Evolutionary conservation across 2,113 vertebrate genomes (phyloP), one percentile per base, ranked within the genome.

Genomic region (Machaerirhynchus nigripectus): DNA sequence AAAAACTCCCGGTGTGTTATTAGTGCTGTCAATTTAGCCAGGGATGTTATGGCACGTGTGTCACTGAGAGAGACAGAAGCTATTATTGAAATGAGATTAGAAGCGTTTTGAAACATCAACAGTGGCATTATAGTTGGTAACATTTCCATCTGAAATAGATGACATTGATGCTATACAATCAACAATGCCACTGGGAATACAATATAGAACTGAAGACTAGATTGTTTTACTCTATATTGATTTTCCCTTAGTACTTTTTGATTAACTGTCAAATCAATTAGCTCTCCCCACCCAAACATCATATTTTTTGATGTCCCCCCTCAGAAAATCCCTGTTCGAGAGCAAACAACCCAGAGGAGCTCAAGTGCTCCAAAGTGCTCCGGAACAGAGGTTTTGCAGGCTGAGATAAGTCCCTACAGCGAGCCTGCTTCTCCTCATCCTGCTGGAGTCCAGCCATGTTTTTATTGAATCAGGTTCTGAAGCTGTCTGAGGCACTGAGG

Each of bases 81-180:
- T 98, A 98, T 98, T 98, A 98, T 97, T 97, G 97, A 97, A 97
- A 98, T 98, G 96, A 97, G 97, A 98, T 98, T 97, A 97, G 97
- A 97, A 97, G 96, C 95, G 7, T 97, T 97, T 87, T 97, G 95
- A 98, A 98, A 97, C 97, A 98, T 95, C 97, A 98, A 97, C 97
- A 98, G 97, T 96, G 95, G 96, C 97, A 97, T 97, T 97, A 96
- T 81, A 60, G 96, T 96, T 97, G 95, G 95, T 97, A 98, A 96
- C 92, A 91, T 97, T 97, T 94, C 94, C 89, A 96, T 97, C 96
- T 97, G 28, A 98, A 97, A 97, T 87, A 97, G 95, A 95, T 95
- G 97, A 96, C 95, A 95, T 31, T 93, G 97, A 97, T 97, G 95
- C 94, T 93, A 87, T 86, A 96, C 92, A 95, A 96, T 97, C 97